Percentiles rank a stretch among this genome's conserved stretches.
Evolutionary conservation across 2,888 invertebrate species (phyloP).

Genomic region (Amblyteles armatorius): DNA sequence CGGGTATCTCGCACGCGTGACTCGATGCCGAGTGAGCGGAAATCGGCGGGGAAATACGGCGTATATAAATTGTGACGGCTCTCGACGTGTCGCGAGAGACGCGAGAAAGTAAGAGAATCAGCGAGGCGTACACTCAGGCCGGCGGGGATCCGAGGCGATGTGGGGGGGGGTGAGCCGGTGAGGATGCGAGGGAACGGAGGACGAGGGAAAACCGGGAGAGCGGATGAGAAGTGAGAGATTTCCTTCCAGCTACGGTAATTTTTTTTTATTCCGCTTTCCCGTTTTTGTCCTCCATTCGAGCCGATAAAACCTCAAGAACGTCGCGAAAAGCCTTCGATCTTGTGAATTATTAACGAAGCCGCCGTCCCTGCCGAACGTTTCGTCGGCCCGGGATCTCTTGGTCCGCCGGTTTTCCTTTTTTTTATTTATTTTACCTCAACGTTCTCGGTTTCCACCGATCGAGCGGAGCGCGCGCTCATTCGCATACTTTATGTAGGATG

Average conservation of each 20-base stretch:
- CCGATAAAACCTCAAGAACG: slow-evolving; percentile 68
- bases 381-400: slow-evolving; percentile 36
- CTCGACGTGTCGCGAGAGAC: slow-evolving; percentile 31
- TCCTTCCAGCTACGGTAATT: slow-evolving; percentile 34
- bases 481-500: neutral
- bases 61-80: slow-evolving; percentile 66
- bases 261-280: slow-evolving; percentile 52
- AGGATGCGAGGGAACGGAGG: slow-evolving; percentile 39
- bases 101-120: slow-evolving; percentile 51
- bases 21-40: slow-evolving; percentile 65
- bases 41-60: slow-evolving; percentile 59
- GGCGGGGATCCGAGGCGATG: neutral
- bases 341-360: slow-evolving; percentile 72
- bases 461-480: slow-evolving; percentile 4
- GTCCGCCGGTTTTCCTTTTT: slow-evolving; percentile 18
- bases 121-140: slow-evolving; percentile 4
- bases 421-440: slow-evolving; percentile 3
- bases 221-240: slow-evolving; percentile 46
- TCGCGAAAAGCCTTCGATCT: slow-evolving; percentile 61
- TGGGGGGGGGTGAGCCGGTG: slow-evolving; percentile 18
- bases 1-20: slow-evolving; percentile 59
- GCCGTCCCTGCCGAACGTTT: slow-evolving; percentile 24
- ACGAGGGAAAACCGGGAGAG: slow-evolving; percentile 5
- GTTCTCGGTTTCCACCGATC: slow-evolving; percentile 4
- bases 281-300: slow-evolving; percentile 37